Percentiles rank a stretch among this genome's conserved stretches.
Evolutionary conservation across 30 jellyfish, hydroid and myxozoan genomes (phyloP).

Genomic region (Aurelia sp.): DNA sequence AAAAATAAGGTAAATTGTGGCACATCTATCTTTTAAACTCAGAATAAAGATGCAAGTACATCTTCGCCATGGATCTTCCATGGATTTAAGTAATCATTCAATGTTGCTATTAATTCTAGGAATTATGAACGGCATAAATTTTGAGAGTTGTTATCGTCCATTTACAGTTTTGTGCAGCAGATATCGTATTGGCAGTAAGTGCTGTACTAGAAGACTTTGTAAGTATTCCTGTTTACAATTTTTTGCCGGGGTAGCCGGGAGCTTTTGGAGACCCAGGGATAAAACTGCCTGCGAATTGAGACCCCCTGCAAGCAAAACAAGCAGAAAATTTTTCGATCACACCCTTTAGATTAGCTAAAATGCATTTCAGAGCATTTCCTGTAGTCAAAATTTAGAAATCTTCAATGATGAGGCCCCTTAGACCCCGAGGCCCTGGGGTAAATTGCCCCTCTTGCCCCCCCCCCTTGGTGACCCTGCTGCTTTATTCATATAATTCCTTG

Average conservation of each 20-base stretch:
- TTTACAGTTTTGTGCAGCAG: constrained; percentile 92
- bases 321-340: no score
- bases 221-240: not conserved
- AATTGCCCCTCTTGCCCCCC: constrained; percentile 46
- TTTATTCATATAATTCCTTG: no score
- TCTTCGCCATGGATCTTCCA: not conserved
- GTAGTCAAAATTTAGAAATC: no score
- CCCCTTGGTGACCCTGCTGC: no score
- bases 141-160: not conserved
- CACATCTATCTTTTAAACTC: not conserved
- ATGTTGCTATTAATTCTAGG: no score
- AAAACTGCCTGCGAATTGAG: no score
- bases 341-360: no score
- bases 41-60: not conserved
- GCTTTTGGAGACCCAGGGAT: not conserved
- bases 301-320: no score
- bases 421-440: not conserved
- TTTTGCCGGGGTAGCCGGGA: not conserved
- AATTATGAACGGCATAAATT: not conserved
- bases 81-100: no score
- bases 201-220: constrained; percentile 78
- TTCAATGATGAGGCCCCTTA: no score
- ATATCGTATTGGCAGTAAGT: constrained; percentile 81
- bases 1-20: constrained; percentile 70
- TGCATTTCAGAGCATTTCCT: no score